Base-by-base conservation (phyloP, 2,888 invertebrate species). In the Piscicola geometra region DNA sequence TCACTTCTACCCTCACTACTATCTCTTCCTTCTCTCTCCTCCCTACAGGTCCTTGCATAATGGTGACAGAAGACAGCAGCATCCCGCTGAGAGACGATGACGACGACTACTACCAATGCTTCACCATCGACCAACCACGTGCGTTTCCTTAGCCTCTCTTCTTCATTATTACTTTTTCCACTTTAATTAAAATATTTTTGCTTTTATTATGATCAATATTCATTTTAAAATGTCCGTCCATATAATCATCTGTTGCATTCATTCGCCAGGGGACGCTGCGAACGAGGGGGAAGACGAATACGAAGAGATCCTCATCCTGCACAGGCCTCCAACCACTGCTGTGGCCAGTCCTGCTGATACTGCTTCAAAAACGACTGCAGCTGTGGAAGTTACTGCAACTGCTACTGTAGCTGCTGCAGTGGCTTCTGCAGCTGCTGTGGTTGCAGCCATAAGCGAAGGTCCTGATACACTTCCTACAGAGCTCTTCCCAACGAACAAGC, bases 21-120 rank as follows among this genome's bases (percentile, higher is more conserved):
- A 82, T 82, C 70, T 74, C 78, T 28, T 81, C 82, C 75, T 79
- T 82, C 71, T 74, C 56, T 28, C 77, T 79, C 64, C 72, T 79
- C n/a, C 35, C 18, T 18, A 28, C 70, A 33, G 69, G 60, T 18
- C 82, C 82, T 28, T 69, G 78, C 70, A 82, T 82, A 33, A 81
- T 81, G 25, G 77, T 82, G 69, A 81, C 82, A 25, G 81, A 82
- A 75, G 82, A 82, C 77, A 77, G 78, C 76, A 81, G 80, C 76
- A 77, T 77, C 50, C 82, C 82, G n/a, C 76, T 78, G 47, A 81
- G 81, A 70, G 81, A 81, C 33, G 81, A 82, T 78, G 82, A 81
- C 78, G 80, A 79, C 76, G 79, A 79, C 56, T 70, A 76, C 69
- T 81, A 80, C 78, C 81, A 78, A 66, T 80, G 80, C 71, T 71